phyloP scores from a whole-genome alignment of 2,888 invertebrate species.

The Elmis aenea region DNA sequence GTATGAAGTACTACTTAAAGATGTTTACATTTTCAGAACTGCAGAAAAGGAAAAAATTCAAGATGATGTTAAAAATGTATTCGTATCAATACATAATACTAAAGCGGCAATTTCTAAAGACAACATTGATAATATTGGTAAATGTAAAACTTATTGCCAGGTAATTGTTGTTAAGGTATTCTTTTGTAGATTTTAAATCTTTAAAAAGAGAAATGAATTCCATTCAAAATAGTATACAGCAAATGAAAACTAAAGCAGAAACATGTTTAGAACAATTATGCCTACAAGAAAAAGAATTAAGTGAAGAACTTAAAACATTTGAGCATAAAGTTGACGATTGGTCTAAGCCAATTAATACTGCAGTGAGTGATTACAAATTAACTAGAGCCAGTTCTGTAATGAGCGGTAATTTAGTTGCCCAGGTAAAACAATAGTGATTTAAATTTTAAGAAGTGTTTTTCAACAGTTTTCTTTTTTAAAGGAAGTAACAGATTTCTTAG shows the following conservation, averaged over 20 bases:
- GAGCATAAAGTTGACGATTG: constrained; percentile 34
- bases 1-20: too few relatives aligned
- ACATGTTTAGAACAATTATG: constrained; percentile 25
- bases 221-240: constrained; percentile 35
- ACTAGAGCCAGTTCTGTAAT: too few relatives aligned
- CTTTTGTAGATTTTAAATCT: constrained; percentile 32
- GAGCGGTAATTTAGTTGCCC: too few relatives aligned
- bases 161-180: neutral
- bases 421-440: too few relatives aligned
- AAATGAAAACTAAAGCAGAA: constrained; percentile 27
- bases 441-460: too few relatives aligned
- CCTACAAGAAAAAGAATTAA: constrained; percentile 29
- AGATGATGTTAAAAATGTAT: constrained; percentile 21
- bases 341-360: constrained; percentile 31
- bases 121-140: constrained; percentile 24
- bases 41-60: constrained; percentile 20
- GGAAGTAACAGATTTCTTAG: constrained; percentile 54
- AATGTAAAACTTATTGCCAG: neutral
- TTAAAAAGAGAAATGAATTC: constrained; percentile 35
- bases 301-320: constrained; percentile 32
- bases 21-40: constrained; percentile 18
- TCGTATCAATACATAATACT: constrained; percentile 23
- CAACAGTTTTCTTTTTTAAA: constrained; percentile 34
- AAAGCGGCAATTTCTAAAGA: constrained; percentile 23
- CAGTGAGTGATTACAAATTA: too few relatives aligned